Percentiles rank a stretch among this genome's conserved stretches.
These are phyloP conservation scores for Sebastes itinus DNA, from an alignment of 2,797 vertebrate genomes.

Conservation along the genomic window DNA sequence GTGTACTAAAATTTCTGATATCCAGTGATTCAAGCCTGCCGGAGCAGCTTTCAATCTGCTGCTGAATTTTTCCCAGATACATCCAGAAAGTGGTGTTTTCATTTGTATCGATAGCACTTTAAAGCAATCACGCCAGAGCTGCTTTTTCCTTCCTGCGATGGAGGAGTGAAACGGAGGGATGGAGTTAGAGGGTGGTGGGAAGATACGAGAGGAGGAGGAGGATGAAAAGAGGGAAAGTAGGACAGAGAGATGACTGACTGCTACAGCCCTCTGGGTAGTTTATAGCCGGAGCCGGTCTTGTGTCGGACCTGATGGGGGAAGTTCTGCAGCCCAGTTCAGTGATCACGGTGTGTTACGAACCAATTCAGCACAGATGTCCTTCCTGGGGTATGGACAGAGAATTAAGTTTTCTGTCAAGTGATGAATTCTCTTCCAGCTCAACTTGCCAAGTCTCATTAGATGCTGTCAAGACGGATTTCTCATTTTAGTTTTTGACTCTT, in stretches of 20 bases:
- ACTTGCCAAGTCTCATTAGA: slow-evolving; percentile 28
- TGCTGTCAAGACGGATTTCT: slow-evolving; percentile 21
- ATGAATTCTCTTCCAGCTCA: slow-evolving; percentile 29
- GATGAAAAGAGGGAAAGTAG: slow-evolving; percentile 67
- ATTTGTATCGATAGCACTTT: slow-evolving; percentile 52
- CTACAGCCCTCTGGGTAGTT: slow-evolving; percentile 56
- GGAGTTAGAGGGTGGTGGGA: slow-evolving; percentile 46
- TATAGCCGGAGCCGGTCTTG: slow-evolving; percentile 32
- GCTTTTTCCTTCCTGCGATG: slow-evolving; percentile 42
- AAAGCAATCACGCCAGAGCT: slow-evolving; percentile 49
- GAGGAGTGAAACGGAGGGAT: slow-evolving; percentile 54
- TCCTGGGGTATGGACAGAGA: slow-evolving; percentile 38
- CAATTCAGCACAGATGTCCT: slow-evolving; percentile 58
- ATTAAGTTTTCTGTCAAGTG: slow-evolving; percentile 46
- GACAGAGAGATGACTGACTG: slow-evolving; percentile 65
- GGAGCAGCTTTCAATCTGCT: slow-evolving; percentile 20
- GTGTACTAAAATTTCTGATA: slow-evolving; percentile 17
- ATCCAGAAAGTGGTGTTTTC: slow-evolving; percentile 41
- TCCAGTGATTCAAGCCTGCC: background rate
- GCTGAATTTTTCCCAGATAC: slow-evolving; percentile 43
- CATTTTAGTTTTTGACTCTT: slow-evolving; percentile 7
- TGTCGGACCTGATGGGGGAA: slow-evolving; percentile 49
- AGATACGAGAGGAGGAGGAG: slow-evolving; percentile 49
- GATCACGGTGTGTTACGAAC: slow-evolving; percentile 54
- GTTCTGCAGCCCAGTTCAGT: slow-evolving; percentile 49